phyloP scores from a whole-genome alignment of 92 coral and sea anemone genomes.

The Meandrina meandrites region DNA sequence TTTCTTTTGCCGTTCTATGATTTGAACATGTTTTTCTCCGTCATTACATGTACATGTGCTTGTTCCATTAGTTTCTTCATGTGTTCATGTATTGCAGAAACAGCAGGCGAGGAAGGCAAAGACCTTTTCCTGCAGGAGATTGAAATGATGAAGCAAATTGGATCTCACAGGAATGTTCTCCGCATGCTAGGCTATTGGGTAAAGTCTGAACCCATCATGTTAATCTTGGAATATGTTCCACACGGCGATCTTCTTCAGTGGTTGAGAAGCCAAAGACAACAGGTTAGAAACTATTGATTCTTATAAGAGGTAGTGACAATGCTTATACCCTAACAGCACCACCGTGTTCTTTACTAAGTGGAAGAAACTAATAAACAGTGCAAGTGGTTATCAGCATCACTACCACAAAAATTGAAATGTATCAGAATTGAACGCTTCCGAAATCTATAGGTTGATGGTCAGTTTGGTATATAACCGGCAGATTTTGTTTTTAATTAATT shows the following conservation, averaged over 20 bases:
- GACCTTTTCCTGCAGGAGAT: neutral
- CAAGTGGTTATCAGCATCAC: too few relatives aligned
- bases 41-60: neutral
- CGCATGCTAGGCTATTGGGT: slow-evolving; percentile 7
- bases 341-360: too few relatives aligned
- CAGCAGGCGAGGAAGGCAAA: neutral
- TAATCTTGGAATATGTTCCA: neutral
- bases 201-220: neutral
- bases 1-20: too few relatives aligned
- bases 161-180: neutral
- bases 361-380: too few relatives aligned
- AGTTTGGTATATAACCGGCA: too few relatives aligned
- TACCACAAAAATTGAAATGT: too few relatives aligned
- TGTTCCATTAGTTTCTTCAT: neutral
- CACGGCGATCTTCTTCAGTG: slow-evolving; percentile 1
- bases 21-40: neutral
- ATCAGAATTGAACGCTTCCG: too few relatives aligned
- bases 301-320: too few relatives aligned
- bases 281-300: neutral
- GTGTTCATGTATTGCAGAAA: neutral
- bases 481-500: too few relatives aligned
- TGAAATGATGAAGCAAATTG: slow-evolving; percentile 4
- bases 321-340: too few relatives aligned
- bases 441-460: too few relatives aligned
- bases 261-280: slow-evolving; percentile 1